Conservation (phyloP, 1,140 invertebrate species). For the Drosophila sechellia region DNA sequence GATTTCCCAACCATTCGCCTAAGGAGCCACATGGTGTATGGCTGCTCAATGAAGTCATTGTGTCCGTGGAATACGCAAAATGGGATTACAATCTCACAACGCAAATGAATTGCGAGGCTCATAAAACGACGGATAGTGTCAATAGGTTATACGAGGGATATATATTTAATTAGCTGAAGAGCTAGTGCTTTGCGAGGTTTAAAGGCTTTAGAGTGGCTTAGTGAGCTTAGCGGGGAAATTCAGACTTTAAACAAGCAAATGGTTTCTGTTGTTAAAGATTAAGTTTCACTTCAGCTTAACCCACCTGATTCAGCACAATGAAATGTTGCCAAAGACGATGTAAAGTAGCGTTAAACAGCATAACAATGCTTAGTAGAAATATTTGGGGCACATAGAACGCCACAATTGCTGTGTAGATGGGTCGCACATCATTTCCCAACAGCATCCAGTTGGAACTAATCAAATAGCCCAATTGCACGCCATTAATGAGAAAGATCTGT, state of each 20-base stretch:
- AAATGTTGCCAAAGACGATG: constrained; percentile 78
- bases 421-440: constrained; percentile 65
- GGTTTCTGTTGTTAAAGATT: not conserved
- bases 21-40: constrained; percentile 69
- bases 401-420: constrained; percentile 70
- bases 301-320: constrained; percentile 65
- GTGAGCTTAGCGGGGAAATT: not conserved
- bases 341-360: constrained; percentile 66
- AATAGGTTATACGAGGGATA: not conserved
- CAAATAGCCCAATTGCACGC: constrained; percentile 62
- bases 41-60: not conserved
- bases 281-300: not conserved
- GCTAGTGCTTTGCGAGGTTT: not conserved
- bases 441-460: constrained; percentile 66
- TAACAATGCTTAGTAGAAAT: constrained; percentile 71
- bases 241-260: too few species aligned
- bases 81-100: constrained; percentile 11
- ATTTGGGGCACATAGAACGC: constrained; percentile 77
- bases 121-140: not conserved
- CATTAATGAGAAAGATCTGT: constrained; percentile 55
- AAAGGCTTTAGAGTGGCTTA: too few species aligned
- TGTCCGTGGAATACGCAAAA: too few species aligned
- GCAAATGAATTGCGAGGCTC: constrained; percentile 19
- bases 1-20: constrained; percentile 24
- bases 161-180: constrained; percentile 18